Evolutionary conservation across 30 jellyfish, hydroid and myxozoan species (phyloP).

Genomic region (Sanderia malayensis): DNA sequence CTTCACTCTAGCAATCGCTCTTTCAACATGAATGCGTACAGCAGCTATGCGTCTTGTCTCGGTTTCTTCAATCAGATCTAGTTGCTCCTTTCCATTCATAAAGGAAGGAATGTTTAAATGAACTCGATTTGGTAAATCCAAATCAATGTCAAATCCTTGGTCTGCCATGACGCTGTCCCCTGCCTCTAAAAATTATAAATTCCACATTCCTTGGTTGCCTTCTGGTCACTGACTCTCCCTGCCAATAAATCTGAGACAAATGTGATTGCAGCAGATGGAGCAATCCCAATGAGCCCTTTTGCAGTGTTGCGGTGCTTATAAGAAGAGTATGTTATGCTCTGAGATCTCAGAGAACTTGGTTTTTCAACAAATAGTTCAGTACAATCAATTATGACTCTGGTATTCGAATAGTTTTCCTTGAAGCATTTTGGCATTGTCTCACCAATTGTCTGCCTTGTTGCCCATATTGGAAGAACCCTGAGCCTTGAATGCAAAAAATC

Average conservation of each 20-base stretch:
- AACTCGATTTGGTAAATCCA: conserved; percentile 17
- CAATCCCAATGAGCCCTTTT: conserved; percentile 30
- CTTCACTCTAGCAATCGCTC: no score
- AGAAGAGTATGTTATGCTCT: conserved; percentile 10
- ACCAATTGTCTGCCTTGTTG: not conserved
- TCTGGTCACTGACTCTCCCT: conserved; percentile 16
- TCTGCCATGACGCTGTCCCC: conserved; percentile 46
- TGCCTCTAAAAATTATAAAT: conserved; percentile 1
- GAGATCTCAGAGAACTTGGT: conserved; percentile 10
- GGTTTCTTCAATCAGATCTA: no score
- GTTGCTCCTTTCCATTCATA: conserved; percentile 22
- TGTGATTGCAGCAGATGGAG: conserved; percentile 33
- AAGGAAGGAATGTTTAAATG: conserved; percentile 11
- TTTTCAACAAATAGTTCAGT: conserved; percentile 21
- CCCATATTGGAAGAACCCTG: conserved; percentile 2
- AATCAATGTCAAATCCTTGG: conserved; percentile 9
- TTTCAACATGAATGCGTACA: conserved; percentile 48
- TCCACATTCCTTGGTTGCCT: conserved; percentile 9
- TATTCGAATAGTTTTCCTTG: no score
- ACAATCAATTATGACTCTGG: conserved; percentile 17
- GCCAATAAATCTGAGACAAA: conserved; percentile 32
- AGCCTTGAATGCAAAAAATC: conserved; percentile 18
- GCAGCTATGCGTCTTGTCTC: conserved; percentile 48
- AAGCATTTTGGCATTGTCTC: no score
- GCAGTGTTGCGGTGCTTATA: conserved; percentile 27